A percentile compares a stretch with the other conserved stretches of the same genome.
These are phyloP conservation scores for Hirundo rustica DNA, from an alignment of 2,797 vertebrate species.

Conservation along the genomic window DNA sequence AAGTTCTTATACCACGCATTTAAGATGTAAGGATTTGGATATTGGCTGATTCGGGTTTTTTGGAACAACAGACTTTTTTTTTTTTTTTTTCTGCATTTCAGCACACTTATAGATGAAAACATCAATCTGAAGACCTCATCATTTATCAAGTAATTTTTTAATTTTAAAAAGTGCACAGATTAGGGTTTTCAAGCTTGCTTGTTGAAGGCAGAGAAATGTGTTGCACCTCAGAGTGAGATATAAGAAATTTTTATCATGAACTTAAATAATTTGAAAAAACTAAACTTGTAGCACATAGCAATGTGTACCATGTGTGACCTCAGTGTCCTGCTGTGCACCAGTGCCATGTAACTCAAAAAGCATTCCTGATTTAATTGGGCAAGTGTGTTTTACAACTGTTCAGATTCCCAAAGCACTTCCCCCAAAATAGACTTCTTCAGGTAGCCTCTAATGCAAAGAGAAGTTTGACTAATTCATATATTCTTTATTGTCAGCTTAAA, in stretches of 20 bases:
- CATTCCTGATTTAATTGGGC: background rate
- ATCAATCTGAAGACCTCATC: slow-evolving; percentile 36
- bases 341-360: background rate
- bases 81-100: slow-evolving; percentile 40
- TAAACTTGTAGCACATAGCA: background rate
- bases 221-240: background rate
- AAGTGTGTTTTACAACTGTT: background rate
- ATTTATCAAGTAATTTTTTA: slow-evolving; percentile 21
- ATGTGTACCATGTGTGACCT: background rate
- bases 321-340: background rate
- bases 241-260: background rate
- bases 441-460: background rate
- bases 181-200: slow-evolving; percentile 22
- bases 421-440: background rate
- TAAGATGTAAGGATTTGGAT: background rate
- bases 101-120: slow-evolving; percentile 9
- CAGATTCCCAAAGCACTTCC: background rate
- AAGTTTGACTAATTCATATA: background rate
- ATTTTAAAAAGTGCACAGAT: slow-evolving; percentile 2
- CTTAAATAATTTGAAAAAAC: slow-evolving; percentile 34
- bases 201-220: background rate
- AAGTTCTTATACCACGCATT: background rate
- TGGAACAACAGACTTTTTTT: slow-evolving; percentile 37
- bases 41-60: background rate
- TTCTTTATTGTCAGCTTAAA: background rate